A percentile compares a stretch with the other conserved stretches of the same genome.
Evolutionary conservation across 2,888 invertebrate genomes (phyloP).

Genomic region (Dryobota labecula): DNA sequence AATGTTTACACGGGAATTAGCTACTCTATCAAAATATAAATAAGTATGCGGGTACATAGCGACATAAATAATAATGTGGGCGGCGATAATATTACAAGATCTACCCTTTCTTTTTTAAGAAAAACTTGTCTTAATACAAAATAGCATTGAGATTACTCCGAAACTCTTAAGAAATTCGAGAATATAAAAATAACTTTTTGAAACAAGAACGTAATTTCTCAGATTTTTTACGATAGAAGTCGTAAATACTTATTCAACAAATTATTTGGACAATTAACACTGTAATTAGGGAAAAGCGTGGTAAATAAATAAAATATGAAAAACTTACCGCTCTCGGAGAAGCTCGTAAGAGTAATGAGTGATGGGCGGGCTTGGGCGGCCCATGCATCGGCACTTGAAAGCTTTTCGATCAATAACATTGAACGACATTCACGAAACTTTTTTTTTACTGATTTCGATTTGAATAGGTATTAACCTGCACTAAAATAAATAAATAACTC

Average conservation of each 20-base stretch:
- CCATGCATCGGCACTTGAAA: background rate
- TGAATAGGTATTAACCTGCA: background rate
- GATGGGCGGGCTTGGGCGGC: background rate
- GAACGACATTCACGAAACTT: background rate
- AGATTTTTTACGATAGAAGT: background rate
- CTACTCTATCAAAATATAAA: too few relatives aligned
- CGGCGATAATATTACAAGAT: too few relatives aligned
- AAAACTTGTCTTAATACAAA: too few relatives aligned
- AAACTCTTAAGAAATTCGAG: background rate
- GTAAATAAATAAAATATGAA: background rate
- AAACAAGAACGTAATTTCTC: background rate
- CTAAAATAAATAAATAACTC: constrained; percentile 14
- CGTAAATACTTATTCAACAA: background rate
- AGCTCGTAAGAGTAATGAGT: background rate
- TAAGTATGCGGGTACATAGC: too few relatives aligned
- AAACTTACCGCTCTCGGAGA: constrained; percentile 8
- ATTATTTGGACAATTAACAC: constrained; percentile 4
- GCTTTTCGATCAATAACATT: constrained; percentile 15
- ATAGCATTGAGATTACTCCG: background rate
- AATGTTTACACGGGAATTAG: too few relatives aligned
- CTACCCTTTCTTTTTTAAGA: too few relatives aligned
- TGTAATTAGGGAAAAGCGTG: background rate
- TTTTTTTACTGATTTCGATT: background rate
- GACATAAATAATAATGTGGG: too few relatives aligned
- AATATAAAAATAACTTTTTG: background rate